Base-by-base conservation (phyloP, 2,888 invertebrate species). In the Drosophila subsilvestris region DNA sequence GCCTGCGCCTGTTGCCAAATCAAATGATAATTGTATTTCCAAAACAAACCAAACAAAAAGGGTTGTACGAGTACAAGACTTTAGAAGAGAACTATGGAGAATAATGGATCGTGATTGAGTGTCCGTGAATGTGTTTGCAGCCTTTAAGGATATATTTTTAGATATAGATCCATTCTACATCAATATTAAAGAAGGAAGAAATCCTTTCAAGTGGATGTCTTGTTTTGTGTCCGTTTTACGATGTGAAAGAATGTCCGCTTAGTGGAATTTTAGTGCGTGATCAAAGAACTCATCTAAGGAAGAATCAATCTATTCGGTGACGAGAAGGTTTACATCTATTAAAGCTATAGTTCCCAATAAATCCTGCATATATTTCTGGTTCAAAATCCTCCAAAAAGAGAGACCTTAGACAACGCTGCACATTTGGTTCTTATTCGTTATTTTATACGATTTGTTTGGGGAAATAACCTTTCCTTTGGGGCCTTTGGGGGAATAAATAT, bases 401-500 rank as follows among this genome's bases (percentile, higher is more conserved):
- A 20, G 48, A 49, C 27, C 67, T 49, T 67, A 73, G 63, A 50
- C 66, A 44, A 73, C 51, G 45, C 56, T 14, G 76, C 78, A 81
- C 6, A 54, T 66, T 71, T 51, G 48, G 29, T 20, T 8, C n/a
- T 1, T 48, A 0, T 32, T 32, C 32, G 25, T 25, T 25, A 25
- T 25, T 25, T 2, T 6, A 25, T 76, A 22, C 25, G 49, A 4
- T 59, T 81, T 85, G 85, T 76, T 84, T 81, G 76, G 65, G 45
- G 14, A 32, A 37, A 20, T 17, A 32, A 37, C 10, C 54, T 32
- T 44, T 22, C 44, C 48, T 25, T 63, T 44, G 45, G 44, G 58
- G 67, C 49, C 49, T 63, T 32, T 32, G 32, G 78, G 62, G 55
- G 60, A 58, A 42, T 67, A 68, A 82, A 87, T 85, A 82, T 82